phyloP scores from a whole-genome alignment of 2,113 vertebrate genomes.

The Mionectes macconnelli region DNA sequence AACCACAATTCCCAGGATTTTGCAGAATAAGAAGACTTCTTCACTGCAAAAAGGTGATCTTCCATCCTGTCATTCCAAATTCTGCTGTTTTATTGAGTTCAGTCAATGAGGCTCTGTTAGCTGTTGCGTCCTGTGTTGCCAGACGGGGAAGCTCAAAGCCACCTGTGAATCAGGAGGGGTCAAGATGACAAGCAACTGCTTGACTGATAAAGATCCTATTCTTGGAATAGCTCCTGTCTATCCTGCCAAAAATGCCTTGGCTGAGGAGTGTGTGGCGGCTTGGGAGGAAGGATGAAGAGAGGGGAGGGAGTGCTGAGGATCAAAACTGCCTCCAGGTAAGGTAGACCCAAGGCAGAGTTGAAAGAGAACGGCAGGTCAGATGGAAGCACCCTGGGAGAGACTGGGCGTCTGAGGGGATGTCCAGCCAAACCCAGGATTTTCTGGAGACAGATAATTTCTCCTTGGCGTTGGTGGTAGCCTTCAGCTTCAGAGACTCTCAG shows the following conservation, averaged over 20 bases:
- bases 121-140: constrained; percentile 30
- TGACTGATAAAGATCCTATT: constrained; percentile 38
- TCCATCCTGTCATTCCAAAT: neutral
- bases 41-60: neutral
- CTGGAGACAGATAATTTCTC: neutral
- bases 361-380: neutral
- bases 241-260: constrained; percentile 54
- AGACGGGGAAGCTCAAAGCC: constrained; percentile 32
- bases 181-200: constrained; percentile 39
- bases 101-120: neutral
- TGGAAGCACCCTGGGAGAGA: constrained; percentile 13
- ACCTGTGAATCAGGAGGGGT: constrained; percentile 53
- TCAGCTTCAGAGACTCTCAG: neutral
- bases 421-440: neutral
- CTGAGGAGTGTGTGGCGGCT: neutral
- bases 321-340: constrained; percentile 29
- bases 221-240: constrained; percentile 55
- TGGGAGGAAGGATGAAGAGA: constrained; percentile 16
- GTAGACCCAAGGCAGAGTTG: neutral
- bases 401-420: neutral
- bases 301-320: neutral
- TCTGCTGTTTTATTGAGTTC: neutral
- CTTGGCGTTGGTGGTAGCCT: neutral
- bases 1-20: neutral
- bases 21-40: neutral